A percentile compares a stretch with the other conserved stretches of the same genome.
These are phyloP conservation scores for Crotalus helleri DNA, from an alignment of 2,113 vertebrate genomes.

Conservation along the genomic window DNA sequence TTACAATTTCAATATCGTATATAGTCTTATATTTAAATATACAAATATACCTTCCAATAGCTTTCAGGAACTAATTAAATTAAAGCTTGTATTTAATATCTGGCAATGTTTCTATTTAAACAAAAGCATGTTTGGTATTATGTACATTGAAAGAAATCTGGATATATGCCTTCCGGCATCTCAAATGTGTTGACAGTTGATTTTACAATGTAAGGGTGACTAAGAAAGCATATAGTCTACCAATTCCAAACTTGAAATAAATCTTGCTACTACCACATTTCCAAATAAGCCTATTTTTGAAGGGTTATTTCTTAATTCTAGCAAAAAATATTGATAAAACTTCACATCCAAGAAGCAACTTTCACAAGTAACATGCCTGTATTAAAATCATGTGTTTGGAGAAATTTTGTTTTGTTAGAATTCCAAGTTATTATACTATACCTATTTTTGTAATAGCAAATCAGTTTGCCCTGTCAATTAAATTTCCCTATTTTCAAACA, in stretches of 20 bases:
- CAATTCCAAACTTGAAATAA: conserved; percentile 60
- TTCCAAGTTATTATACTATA: conserved; percentile 63
- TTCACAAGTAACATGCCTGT: conserved; percentile 71
- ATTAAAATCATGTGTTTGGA: conserved; percentile 73
- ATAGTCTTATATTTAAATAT: not conserved
- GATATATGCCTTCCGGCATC: conserved; percentile 11
- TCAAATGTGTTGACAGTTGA: conserved; percentile 44
- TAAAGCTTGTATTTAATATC: conserved; percentile 2
- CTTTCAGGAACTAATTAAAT: conserved; percentile 15
- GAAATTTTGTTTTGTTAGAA: conserved; percentile 58
- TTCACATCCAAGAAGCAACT: conserved; percentile 70
- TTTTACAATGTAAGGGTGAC: conserved; percentile 52
- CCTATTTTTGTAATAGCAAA: conserved; percentile 66
- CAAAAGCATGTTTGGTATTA: conserved; percentile 9
- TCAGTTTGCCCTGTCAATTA: conserved; percentile 76
- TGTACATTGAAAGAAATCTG: conserved; percentile 24
- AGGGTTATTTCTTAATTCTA: conserved; percentile 67
- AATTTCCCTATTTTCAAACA: conserved; percentile 45
- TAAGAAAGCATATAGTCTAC: conserved; percentile 51
- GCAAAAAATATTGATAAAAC: conserved; percentile 77
- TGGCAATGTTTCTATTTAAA: not conserved
- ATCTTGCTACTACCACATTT: conserved; percentile 59
- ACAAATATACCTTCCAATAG: conserved; percentile 2
- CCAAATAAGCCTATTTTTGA: conserved; percentile 61
- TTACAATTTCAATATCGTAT: conserved; percentile 21